Evolutionary conservation across 2,113 vertebrate species (phyloP).

Genomic region (Petromus typicus): DNA sequence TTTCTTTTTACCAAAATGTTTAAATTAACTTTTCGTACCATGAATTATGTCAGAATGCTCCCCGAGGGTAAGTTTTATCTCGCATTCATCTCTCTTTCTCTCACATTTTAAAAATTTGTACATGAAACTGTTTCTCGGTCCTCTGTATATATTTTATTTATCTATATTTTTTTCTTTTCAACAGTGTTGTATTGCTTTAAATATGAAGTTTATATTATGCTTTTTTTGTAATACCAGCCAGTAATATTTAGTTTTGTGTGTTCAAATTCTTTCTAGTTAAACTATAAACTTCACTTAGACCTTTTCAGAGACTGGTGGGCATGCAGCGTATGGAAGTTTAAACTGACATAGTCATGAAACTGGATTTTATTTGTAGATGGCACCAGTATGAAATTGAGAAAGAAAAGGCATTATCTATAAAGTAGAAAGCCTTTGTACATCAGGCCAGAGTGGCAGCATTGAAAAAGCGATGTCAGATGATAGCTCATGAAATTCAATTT

Average conservation of each 20-base stretch:
- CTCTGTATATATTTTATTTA: not conserved
- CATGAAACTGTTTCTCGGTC: not conserved
- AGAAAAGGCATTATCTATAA: not conserved
- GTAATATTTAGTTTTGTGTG: not conserved
- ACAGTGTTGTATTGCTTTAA: not conserved
- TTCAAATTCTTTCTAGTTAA: not conserved
- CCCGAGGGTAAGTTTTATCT: not conserved
- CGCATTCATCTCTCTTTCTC: not conserved
- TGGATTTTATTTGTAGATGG: conserved; percentile 39
- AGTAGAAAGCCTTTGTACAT: not conserved
- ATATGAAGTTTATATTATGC: not conserved
- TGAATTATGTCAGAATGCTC: conserved; percentile 3
- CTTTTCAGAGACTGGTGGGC: not conserved
- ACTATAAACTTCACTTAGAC: not conserved
- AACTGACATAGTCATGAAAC: not conserved
- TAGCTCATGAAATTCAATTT: conserved; percentile 48
- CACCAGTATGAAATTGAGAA: conserved; percentile 10
- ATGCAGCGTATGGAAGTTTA: not conserved
- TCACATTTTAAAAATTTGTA: not conserved
- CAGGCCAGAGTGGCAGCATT: not conserved
- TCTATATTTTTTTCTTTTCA: not conserved
- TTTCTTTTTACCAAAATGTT: not conserved
- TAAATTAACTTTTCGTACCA: conserved; percentile 10
- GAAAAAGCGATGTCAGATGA: not conserved
- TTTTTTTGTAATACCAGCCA: not conserved